A percentile compares a stretch with the other conserved stretches of the same genome.
phyloP scores from a whole-genome alignment of 2,797 vertebrate genomes.

The Schizothorax lantsangensis region DNA sequence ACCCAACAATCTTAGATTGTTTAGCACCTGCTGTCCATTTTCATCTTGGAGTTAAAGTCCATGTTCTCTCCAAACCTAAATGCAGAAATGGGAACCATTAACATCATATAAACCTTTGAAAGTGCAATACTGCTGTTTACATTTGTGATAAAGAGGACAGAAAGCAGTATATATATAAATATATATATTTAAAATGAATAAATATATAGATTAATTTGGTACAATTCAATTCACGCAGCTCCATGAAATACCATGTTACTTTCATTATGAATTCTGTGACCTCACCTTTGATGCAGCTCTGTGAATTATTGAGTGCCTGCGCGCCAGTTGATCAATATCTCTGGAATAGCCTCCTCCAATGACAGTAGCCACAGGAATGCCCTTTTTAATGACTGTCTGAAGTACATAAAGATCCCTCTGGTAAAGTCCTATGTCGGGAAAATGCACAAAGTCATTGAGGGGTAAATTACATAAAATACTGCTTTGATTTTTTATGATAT shows the following conservation, averaged over 20 bases:
- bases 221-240: neutral
- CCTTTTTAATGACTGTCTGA: slow-evolving; percentile 66
- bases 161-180: neutral
- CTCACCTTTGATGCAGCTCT: slow-evolving; percentile 71
- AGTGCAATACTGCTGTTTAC: slow-evolving; percentile 8
- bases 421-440: slow-evolving; percentile 65
- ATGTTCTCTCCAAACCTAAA: slow-evolving; percentile 73
- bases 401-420: slow-evolving; percentile 73
- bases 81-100: slow-evolving; percentile 41
- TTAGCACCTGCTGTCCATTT: neutral
- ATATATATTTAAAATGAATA: neutral
- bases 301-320: slow-evolving; percentile 75
- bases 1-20: neutral
- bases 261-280: slow-evolving; percentile 4
- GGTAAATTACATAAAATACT: neutral
- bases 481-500: neutral
- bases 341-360: slow-evolving; percentile 74
- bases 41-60: slow-evolving; percentile 60
- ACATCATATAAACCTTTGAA: neutral
- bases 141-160: neutral
- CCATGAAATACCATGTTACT: neutral
- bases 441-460: neutral
- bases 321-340: slow-evolving; percentile 70
- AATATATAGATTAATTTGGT: neutral
- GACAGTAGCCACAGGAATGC: slow-evolving; percentile 69